A percentile compares a stretch with the other conserved stretches of the same genome.
Evolutionary conservation across 2,113 vertebrate species (phyloP).

Genomic region (Microtus ochrogaster): DNA sequence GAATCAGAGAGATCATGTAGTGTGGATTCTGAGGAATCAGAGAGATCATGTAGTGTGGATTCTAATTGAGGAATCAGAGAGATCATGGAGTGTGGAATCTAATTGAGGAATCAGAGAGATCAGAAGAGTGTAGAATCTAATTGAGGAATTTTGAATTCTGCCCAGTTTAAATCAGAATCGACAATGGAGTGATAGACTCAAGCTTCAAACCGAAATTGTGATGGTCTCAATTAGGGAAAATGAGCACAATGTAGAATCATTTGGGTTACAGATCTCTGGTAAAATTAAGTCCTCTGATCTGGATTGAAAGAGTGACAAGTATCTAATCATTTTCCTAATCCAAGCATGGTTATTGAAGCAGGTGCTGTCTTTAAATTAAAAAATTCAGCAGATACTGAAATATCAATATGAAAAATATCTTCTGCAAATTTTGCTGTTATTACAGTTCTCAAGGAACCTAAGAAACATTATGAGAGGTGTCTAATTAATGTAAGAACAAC

Average conservation of each 20-base stretch:
- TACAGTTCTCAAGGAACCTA: background rate
- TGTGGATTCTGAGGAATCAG: background rate
- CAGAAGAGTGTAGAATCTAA: background rate
- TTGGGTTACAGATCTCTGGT: background rate
- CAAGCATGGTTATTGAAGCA: background rate
- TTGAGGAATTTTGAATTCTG: constrained; percentile 7
- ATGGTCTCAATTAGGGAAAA: background rate
- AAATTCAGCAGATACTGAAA: background rate
- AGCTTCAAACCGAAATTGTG: background rate
- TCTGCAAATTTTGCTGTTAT: background rate
- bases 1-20: background rate
- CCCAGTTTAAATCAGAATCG: background rate
- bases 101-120: background rate
- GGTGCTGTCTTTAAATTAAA: background rate
- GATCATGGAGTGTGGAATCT: background rate
- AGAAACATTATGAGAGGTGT: background rate
- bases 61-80: background rate
- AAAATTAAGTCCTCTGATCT: background rate
- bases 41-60: background rate
- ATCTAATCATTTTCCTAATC: background rate
- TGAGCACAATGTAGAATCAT: background rate
- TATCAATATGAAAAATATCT: background rate
- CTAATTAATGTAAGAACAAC: background rate
- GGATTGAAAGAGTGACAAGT: background rate
- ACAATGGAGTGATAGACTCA: background rate